phyloP scores from a whole-genome alignment of 2,113 vertebrate genomes.

The Odocoileus virginianus region DNA sequence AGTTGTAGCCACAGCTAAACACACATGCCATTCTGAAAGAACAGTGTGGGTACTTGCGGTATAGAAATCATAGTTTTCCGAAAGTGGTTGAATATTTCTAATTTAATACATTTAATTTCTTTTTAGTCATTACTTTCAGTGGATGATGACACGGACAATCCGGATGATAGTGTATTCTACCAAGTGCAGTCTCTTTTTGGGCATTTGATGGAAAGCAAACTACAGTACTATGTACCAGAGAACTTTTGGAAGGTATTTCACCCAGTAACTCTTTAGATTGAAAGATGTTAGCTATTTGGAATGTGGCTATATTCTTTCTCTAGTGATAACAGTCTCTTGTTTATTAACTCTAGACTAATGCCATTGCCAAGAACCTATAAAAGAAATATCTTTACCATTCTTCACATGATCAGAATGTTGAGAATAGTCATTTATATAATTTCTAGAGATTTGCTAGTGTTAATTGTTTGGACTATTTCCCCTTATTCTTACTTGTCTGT shows the following conservation, averaged over 20 bases:
- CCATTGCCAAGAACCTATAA: neutral
- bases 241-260: conserved; percentile 97
- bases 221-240: conserved; percentile 98
- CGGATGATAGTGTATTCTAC: conserved; percentile 97
- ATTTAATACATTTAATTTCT: neutral
- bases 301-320: neutral
- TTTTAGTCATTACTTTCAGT: conserved; percentile 93
- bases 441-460: neutral
- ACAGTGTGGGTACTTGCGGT: rapidly evolving
- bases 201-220: conserved; percentile 98
- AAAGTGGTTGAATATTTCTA: neutral
- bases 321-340: neutral
- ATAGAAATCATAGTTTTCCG: neutral
- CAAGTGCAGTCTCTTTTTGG: conserved; percentile 98
- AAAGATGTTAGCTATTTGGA: neutral
- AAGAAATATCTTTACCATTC: neutral
- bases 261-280: neutral
- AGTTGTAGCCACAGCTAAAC: neutral
- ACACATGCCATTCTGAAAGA: neutral
- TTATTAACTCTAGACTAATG: neutral
- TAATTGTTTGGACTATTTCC: neutral
- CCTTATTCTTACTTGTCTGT: neutral
- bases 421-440: neutral
- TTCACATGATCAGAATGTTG: neutral
- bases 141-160: conserved; percentile 96